Evolutionary conservation across 2,888 invertebrate species (phyloP), one percentile per base, ranked within the genome.

Genomic region (Heliconius ethilla): DNA sequence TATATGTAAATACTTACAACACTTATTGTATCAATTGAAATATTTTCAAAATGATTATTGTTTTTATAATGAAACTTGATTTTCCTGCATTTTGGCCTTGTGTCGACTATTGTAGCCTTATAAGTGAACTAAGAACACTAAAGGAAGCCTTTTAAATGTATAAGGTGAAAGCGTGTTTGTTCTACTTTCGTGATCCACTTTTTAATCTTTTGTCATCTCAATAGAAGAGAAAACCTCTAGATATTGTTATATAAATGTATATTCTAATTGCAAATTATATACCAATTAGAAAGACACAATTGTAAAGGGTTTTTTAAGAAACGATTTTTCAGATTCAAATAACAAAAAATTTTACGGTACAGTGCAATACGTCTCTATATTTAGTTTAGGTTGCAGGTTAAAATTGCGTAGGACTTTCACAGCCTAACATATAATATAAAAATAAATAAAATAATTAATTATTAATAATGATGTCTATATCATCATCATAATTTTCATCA

Each of bases 191-290:
- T 33, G 37, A 15, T 59, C 72, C n/a, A 37, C 72, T 72, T 72
- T 72, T 59, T 59, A 7, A 59, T 72, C 33, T 72, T 59, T 72
- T 72, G 33, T 70, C 55, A 72, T 29, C 15, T 72, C 7, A 72
- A 33, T 22, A 33, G 72, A 33, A 59, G 25, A 1, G 40, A 40
- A 69, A 25, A 45, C 3, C 15, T 25, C 45, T 25, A 40, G 25
- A 13, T 27, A 15, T 15, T 25, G 3, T 69, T 7, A 45, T 45
- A 25, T 22, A 33, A 18, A 3, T 4, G 13, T 40, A 5, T 15
- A 45, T 45, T 45, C 15, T 15, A 15, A 6, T 45, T 45, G 15
- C 45, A 45, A 1, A 15, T 45, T 15, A 45, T 15, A 45, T 45
- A 45, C 6, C 1, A 55, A 55, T 22, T 55, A 22, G 62, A 37